phyloP scores from a whole-genome alignment of 2,113 vertebrate genomes.

The Myiozetetes cayanensis region DNA sequence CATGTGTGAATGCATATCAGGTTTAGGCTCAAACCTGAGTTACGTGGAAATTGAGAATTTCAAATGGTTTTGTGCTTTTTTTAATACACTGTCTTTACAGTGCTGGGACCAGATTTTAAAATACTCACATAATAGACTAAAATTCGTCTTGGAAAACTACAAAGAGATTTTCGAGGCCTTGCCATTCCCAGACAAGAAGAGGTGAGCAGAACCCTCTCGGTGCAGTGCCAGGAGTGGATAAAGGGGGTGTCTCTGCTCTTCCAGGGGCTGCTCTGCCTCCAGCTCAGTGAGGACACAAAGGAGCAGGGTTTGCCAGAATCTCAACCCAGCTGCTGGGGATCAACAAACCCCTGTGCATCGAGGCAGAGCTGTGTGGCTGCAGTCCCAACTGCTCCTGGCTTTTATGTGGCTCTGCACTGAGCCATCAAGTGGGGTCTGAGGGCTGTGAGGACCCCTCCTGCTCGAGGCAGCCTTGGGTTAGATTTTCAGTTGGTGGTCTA shows the following conservation, averaged over 20 bases:
- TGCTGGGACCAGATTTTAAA: background rate
- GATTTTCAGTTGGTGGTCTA: background rate
- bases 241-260: background rate
- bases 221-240: no score
- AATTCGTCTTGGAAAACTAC: constrained; percentile 6
- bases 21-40: background rate
- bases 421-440: background rate
- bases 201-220: constrained; percentile 65
- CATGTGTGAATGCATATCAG: background rate
- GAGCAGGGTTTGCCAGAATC: background rate
- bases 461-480: background rate
- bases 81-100: background rate
- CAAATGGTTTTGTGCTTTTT: background rate
- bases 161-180: constrained; percentile 71
- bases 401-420: background rate
- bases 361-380: background rate
- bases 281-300: accelerated
- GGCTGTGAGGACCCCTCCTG: background rate
- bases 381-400: background rate
- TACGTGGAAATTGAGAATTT: background rate
- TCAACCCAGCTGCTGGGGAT: background rate
- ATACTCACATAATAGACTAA: background rate
- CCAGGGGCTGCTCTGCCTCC: accelerated
- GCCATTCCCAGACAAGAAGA: constrained; percentile 78
- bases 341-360: background rate